These are phyloP conservation scores for Scotopteryx bipunctaria DNA, from an alignment of 2,888 invertebrate genomes.

Conservation along the genomic window DNA sequence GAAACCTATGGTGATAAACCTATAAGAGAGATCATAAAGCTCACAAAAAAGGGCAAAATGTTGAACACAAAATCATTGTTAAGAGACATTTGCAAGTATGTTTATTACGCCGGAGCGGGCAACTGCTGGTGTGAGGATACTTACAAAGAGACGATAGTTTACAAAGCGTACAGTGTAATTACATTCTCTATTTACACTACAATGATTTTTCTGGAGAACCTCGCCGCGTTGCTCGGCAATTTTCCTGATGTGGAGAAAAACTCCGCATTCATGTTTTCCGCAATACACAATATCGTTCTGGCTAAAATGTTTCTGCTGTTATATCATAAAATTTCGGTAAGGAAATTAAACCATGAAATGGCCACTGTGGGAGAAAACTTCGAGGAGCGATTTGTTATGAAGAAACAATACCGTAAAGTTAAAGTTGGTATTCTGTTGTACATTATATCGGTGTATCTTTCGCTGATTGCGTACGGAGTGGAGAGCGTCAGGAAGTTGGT, in stretches of 20 bases:
- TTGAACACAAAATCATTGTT: constrained; percentile 58
- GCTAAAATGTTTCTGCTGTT: constrained; percentile 66
- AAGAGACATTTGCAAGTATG: constrained; percentile 60
- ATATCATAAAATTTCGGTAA: constrained; percentile 66
- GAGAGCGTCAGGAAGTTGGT: constrained; percentile 61
- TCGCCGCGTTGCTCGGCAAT: constrained; percentile 64
- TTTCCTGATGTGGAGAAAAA: constrained; percentile 72
- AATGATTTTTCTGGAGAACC: constrained; percentile 70
- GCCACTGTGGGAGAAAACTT: constrained; percentile 57
- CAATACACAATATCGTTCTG: constrained; percentile 70
- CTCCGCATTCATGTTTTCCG: constrained; percentile 72
- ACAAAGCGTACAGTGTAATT: constrained; percentile 56
- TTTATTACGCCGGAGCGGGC: constrained; percentile 66
- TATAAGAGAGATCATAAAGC: no score
- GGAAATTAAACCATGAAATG: constrained; percentile 69
- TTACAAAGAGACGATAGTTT: constrained; percentile 53
- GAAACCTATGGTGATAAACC: no score
- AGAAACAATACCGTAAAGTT: constrained; percentile 61
- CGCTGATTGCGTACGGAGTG: constrained; percentile 63
- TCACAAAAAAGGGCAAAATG: constrained; percentile 47
- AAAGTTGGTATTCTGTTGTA: constrained; percentile 62
- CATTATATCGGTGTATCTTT: constrained; percentile 65
- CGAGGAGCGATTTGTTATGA: constrained; percentile 61
- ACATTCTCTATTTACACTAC: constrained; percentile 62
- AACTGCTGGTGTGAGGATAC: constrained; percentile 66